Base-by-base conservation (phyloP, 2,888 invertebrate genomes). In the Oxytorus armatus region DNA sequence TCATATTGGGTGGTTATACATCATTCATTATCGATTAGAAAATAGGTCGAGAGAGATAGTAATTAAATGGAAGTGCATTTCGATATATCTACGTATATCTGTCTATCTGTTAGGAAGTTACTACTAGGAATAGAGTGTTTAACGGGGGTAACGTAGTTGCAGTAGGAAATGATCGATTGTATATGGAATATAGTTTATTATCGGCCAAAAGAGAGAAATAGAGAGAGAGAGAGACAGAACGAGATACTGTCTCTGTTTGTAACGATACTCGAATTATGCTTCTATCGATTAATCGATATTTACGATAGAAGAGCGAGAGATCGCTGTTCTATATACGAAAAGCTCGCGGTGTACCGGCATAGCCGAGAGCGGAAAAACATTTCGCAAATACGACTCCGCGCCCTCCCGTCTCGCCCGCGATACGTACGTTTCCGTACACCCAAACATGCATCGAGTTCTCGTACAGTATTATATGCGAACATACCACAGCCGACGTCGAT, bases 201-300 rank as follows among this genome's bases (percentile, higher is more conserved):
- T 57, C 74, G 39, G 21, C 36, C 49, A 25, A 39, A 14, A 65
- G 69, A n/a, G n/a, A n/a, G n/a, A n/a, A n/a, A n/a, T n/a, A n/a
- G n/a, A n/a, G n/a, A 68, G 25, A 42, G 25, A 36, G 55, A 23
- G 42, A 42, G 16, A 51, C 23, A 42, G 5, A 36, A 1, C 23
- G 33, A 18, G n/a, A 33, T 61, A 29, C 44, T 55, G 33, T 51
- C 42, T 59, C 33, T 36, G 49, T 44, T 59, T 42, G 76, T 69
- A 76, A 79, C 79, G 75, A 76, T 76, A 72, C 66, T 72, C 76
- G 59, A 79, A 79, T 79, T 79, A 76, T 79, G 76, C 72, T 59
- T 44, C 65, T 44, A 53, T 36, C 65, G 70, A 76, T 79, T 79
- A 76, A 76, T 79, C 79, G 79, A 79, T 75, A 79, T 79, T 79